Evolutionary conservation across 2,888 invertebrate species (phyloP).

Genomic region (Hoplodrina blanda): DNA sequence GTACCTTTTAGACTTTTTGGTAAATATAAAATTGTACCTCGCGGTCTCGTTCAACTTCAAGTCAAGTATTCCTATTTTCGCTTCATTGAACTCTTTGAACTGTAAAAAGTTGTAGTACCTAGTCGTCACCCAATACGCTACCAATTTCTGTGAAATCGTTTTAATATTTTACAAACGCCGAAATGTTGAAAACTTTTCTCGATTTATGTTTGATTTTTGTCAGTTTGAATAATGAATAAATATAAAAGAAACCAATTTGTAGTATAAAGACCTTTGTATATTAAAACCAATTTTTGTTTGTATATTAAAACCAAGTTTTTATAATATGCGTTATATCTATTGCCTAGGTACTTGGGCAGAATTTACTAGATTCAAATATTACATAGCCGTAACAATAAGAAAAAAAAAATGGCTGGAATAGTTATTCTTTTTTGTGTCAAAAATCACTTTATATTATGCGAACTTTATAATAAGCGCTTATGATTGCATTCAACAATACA

Average conservation of each 20-base stretch:
- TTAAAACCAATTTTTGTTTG: neutral
- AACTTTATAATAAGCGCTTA: too few species aligned
- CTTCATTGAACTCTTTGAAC: neutral
- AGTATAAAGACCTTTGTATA: too few species aligned
- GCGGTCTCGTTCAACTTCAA: neutral
- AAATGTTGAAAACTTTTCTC: neutral
- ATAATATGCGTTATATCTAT: neutral
- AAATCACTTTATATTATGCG: too few species aligned
- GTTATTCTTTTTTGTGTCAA: too few species aligned
- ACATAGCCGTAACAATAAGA: too few species aligned
- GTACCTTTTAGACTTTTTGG: too few species aligned
- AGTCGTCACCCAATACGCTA: neutral
- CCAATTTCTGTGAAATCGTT: constrained; percentile 2
- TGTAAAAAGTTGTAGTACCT: too few species aligned
- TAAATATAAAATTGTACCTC: too few species aligned
- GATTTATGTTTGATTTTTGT: neutral
- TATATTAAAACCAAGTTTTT: neutral
- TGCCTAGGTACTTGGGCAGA: too few species aligned
- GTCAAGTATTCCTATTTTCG: neutral
- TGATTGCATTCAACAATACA: too few species aligned
- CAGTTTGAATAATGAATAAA: constrained; percentile 7
- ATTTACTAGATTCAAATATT: too few species aligned
- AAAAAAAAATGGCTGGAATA: too few species aligned
- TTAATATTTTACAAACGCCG: neutral
- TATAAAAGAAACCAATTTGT: neutral